These are phyloP conservation scores for Setophaga coronata DNA, from an alignment of 2,113 vertebrate genomes.

Conservation along the genomic window DNA sequence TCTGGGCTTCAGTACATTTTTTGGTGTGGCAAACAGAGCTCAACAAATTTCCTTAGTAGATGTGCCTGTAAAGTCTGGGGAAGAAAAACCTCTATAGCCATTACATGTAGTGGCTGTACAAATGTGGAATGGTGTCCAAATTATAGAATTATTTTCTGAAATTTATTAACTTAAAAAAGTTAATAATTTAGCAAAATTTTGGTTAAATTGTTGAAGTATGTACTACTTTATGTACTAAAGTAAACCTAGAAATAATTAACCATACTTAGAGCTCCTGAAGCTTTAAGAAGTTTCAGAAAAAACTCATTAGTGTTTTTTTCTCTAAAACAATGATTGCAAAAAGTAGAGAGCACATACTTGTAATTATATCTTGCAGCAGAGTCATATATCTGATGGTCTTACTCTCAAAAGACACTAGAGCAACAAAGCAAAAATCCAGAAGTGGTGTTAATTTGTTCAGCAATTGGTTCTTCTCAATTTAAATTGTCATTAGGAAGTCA, in stretches of 20 bases:
- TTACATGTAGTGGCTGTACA: background rate
- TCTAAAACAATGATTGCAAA: background rate
- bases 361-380: background rate
- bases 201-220: background rate
- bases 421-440: background rate
- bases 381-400: background rate
- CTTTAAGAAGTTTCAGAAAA: background rate
- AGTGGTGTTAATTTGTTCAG: background rate
- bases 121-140: background rate
- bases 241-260: background rate
- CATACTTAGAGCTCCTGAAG: background rate
- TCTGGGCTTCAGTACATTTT: background rate
- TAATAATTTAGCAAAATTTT: background rate
- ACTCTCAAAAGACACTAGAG: background rate
- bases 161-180: background rate
- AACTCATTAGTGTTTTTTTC: background rate
- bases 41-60: background rate
- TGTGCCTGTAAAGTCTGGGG: background rate
- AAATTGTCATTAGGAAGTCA: background rate
- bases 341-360: background rate
- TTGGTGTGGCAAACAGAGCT: background rate
- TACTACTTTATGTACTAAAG: background rate
- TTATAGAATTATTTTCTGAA: background rate
- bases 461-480: background rate
- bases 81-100: background rate